Evolutionary conservation across 2,888 invertebrate species (phyloP), one percentile per base, ranked within the genome.

Genomic region (Proisotoma minuta): DNA sequence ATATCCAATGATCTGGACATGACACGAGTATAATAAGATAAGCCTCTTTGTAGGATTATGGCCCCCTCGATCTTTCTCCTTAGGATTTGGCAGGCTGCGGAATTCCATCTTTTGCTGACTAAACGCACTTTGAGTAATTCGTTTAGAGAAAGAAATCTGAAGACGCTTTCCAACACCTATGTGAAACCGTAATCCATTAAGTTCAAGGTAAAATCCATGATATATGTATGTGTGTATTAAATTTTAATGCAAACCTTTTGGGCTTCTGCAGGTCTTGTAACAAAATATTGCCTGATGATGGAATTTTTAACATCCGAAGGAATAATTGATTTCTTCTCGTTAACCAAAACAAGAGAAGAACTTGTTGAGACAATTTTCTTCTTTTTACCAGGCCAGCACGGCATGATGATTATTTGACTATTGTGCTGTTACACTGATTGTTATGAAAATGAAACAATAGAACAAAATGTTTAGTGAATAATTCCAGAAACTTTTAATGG

Each of bases 31-130:
- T 68, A 68, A 47, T 68, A 65, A 24, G 34, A 59, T 28, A 68
- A 24, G 3, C 68, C 68, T 22, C 65, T 50, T 48, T 68, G 68
- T 1, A 68, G 34, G 24, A 68, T 63, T 1, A 68, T 56, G 2
- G 65, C 65, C 3, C 68, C 68, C 49, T 68, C 65, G 26, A 65
- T 60, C 52, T 53, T 60, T 29, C 62, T 53, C 20, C 68, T 60
- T 10, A 68, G 59, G n/a, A 53, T 12, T 24, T 63, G 47, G 22
- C 63, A 63, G 0, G 65, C 65, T 12, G 54, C 24, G 22, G 34
- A 47, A 50, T 63, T 65, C 65, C 65, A 68, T 23, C 40, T 12
- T 65, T 68, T 65, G 27, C 34, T 52, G 8, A 61, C 63, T 15
- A 29, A 29, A 2, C 68, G 62, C n/a, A 54, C 28, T 43, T 20